These are phyloP conservation scores for Leucoraja ocellata DNA, from an alignment of 2,797 vertebrate genomes.

Conservation along the genomic window DNA sequence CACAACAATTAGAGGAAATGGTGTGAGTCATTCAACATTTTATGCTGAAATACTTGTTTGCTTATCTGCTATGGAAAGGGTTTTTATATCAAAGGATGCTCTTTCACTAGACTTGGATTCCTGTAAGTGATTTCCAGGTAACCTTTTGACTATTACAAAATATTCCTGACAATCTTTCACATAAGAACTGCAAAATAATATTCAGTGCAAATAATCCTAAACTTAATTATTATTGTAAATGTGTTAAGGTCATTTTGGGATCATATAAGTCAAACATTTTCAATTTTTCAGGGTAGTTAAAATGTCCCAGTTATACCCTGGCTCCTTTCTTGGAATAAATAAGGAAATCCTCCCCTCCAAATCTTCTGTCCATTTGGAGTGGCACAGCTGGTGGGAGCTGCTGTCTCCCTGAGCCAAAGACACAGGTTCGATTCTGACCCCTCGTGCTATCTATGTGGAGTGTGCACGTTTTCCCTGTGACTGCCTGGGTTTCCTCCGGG, in stretches of 20 bases:
- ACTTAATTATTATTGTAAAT: background rate
- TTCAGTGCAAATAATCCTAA: background rate
- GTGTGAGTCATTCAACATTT: background rate
- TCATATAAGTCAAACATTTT: background rate
- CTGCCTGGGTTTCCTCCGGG: too few relatives aligned
- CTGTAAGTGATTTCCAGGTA: background rate
- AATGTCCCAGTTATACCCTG: too few relatives aligned
- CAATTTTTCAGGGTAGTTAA: background rate
- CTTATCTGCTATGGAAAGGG: background rate
- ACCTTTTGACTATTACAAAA: background rate
- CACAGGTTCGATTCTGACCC: too few relatives aligned
- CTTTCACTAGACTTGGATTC: background rate
- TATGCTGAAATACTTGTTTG: background rate
- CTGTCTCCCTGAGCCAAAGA: too few relatives aligned
- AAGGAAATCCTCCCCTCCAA: background rate
- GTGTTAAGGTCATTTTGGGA: background rate
- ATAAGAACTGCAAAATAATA: background rate
- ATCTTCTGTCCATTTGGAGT: too few relatives aligned
- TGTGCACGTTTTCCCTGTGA: too few relatives aligned
- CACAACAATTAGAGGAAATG: background rate
- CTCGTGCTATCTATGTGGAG: too few relatives aligned
- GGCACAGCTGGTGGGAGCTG: too few relatives aligned
- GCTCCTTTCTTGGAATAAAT: background rate
- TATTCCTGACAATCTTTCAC: background rate
- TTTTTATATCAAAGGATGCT: background rate